These are phyloP conservation scores for Psittacula echo DNA, from an alignment of 2,797 vertebrate genomes.

Conservation along the genomic window DNA sequence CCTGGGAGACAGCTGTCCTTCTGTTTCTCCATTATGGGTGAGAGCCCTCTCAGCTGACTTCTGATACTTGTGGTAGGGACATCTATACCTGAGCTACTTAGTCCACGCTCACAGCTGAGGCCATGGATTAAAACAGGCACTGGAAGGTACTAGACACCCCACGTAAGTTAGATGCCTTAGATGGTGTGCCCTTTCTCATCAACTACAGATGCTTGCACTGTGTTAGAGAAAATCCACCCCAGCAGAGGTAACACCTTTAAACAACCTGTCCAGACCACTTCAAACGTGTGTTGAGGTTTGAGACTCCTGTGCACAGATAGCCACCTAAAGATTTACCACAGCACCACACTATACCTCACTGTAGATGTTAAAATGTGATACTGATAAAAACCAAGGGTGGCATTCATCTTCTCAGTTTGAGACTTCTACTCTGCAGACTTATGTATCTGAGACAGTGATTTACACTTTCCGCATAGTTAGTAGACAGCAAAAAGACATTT, in stretches of 20 bases:
- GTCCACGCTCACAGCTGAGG: background rate
- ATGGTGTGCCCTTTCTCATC: background rate
- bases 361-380: background rate
- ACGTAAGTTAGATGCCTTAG: background rate
- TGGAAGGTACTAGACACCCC: background rate
- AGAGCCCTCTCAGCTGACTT: background rate
- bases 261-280: background rate
- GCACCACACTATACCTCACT: background rate
- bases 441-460: constrained; percentile 56
- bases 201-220: background rate
- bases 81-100: background rate
- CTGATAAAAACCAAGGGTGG: background rate
- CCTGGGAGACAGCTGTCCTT: background rate
- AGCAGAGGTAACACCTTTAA: background rate
- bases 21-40: background rate
- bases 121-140: background rate
- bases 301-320: background rate
- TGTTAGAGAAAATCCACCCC: background rate
- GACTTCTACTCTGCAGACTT: constrained; percentile 34
- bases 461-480: constrained; percentile 63
- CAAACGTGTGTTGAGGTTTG: background rate
- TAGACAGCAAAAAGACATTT: constrained; percentile 65
- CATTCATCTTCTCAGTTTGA: background rate
- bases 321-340: background rate
- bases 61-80: background rate